Evolutionary conservation across 2,113 vertebrate species (phyloP).

Genomic region (Oplegnathus fasciatus): DNA sequence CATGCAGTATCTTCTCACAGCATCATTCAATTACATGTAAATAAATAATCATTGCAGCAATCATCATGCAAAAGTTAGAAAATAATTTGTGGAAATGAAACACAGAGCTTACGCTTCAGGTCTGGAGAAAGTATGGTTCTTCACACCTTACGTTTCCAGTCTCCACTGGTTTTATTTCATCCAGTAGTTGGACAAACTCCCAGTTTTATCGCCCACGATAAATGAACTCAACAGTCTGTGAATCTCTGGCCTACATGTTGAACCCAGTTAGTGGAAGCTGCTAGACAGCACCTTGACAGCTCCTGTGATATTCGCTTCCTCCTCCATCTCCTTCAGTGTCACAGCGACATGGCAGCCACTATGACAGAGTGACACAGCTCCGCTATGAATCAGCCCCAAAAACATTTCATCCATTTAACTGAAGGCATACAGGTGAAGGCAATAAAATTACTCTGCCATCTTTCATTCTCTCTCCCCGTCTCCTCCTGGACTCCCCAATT

Average conservation of each 20-base stretch:
- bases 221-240: conserved; percentile 25
- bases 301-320: conserved; percentile 48
- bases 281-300: conserved; percentile 35
- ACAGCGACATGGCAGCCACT: conserved; percentile 14
- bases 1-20: not conserved
- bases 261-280: conserved; percentile 42
- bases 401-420: conserved; percentile 48
- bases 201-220: conserved; percentile 29
- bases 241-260: conserved; percentile 40
- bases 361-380: conserved; percentile 18
- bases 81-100: not conserved
- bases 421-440: conserved; percentile 33
- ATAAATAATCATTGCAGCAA: not conserved
- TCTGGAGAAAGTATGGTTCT: not conserved
- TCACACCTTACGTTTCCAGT: not conserved
- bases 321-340: conserved; percentile 40
- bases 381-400: conserved; percentile 26
- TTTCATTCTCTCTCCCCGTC: conserved; percentile 38
- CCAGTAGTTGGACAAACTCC: conserved; percentile 10
- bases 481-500: conserved; percentile 28
- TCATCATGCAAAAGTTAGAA: not conserved
- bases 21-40: not conserved
- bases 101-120: not conserved
- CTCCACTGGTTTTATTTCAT: conserved; percentile 9
- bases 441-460: conserved; percentile 48